Evolutionary conservation across 2,113 vertebrate species (phyloP), one percentile per base, ranked within the genome.

Genomic region (Gymnogyps californianus): DNA sequence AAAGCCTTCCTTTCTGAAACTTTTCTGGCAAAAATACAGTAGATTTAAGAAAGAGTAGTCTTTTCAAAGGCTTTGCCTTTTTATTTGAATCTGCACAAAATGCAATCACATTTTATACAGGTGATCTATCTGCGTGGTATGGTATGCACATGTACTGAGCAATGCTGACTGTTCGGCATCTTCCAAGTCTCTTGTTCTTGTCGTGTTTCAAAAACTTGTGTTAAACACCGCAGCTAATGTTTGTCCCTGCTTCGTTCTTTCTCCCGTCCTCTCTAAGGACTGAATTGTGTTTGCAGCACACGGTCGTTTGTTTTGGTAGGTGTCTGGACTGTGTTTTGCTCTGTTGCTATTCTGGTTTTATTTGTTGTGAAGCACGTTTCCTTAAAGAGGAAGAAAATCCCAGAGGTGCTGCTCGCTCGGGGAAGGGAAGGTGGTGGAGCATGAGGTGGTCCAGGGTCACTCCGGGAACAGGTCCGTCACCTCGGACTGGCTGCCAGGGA

Each of bases 41-140:
- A 13, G 62, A 3, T 76, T 55, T 83, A 6, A 13, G 16, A 34
- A 1, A 2, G 2, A 29, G 52, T 5, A 2, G 31, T 1, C 14
- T 72, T 31, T 31, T 3, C 5, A 2, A 28, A 32, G 46, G 44
- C 22, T 70, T 20, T 59, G 22, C 16, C 11, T 29, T 84, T 65
- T 15, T 3, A 0, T 47, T 15, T 32, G 51, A 6, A 0, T 1
- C 11, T 2, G n/a, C 71, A 2, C 28, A 31, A 2, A 3, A 31
- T 2, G 44, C 22, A 2, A 0, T 38, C 1, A 0, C 9, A 4
- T 8, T 26, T 29, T 26, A 3, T 12, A 1, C 1, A 1, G 36
- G 7, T 29, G 55, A 13, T 22, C 5, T 40, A 3, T 22, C 2
- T 11, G 17, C 72, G 5, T 13, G 36, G 26, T 6, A 1, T 0